Percentiles rank a stretch among this genome's conserved stretches.
These are phyloP conservation scores for Andrena marginata DNA, from an alignment of 2,888 invertebrate species.

Conservation along the genomic window DNA sequence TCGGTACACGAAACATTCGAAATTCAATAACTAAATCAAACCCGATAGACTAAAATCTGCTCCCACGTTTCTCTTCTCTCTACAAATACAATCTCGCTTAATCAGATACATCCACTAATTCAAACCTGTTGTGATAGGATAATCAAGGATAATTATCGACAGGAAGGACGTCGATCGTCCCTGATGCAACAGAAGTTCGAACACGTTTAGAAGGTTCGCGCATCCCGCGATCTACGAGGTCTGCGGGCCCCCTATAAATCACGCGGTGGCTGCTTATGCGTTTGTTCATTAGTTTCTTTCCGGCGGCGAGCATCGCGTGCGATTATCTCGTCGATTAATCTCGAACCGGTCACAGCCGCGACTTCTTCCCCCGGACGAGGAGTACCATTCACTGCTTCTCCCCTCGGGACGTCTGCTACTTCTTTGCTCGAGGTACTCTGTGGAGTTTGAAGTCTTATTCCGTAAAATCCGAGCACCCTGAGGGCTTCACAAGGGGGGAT, in stretches of 20 bases:
- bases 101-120: slow-evolving; percentile 55
- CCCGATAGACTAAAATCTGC: neutral
- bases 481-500: too few relatives aligned
- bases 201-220: slow-evolving; percentile 28
- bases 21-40: neutral
- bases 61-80: neutral
- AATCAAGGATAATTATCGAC: slow-evolving; percentile 51
- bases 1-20: neutral
- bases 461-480: too few relatives aligned
- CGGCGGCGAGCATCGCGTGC: slow-evolving; percentile 61
- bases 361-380: slow-evolving; percentile 26
- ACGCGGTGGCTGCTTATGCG: slow-evolving; percentile 59
- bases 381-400: slow-evolving; percentile 21
- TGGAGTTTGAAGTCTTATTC: neutral
- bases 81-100: slow-evolving; percentile 20
- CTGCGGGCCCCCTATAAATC: slow-evolving; percentile 69
- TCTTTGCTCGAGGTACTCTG: slow-evolving; percentile 12
- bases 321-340: slow-evolving; percentile 73
- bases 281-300: slow-evolving; percentile 72
- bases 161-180: slow-evolving; percentile 35
- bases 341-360: slow-evolving; percentile 57
- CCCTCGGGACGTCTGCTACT: slow-evolving; percentile 35
- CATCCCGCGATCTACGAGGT: slow-evolving; percentile 46
- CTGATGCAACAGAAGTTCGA: slow-evolving; percentile 18
- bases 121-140: neutral